A percentile compares a stretch with the other conserved stretches of the same genome.
These are phyloP conservation scores for Falco novaeseelandiae DNA, from an alignment of 2,797 vertebrate species.

Conservation along the genomic window DNA sequence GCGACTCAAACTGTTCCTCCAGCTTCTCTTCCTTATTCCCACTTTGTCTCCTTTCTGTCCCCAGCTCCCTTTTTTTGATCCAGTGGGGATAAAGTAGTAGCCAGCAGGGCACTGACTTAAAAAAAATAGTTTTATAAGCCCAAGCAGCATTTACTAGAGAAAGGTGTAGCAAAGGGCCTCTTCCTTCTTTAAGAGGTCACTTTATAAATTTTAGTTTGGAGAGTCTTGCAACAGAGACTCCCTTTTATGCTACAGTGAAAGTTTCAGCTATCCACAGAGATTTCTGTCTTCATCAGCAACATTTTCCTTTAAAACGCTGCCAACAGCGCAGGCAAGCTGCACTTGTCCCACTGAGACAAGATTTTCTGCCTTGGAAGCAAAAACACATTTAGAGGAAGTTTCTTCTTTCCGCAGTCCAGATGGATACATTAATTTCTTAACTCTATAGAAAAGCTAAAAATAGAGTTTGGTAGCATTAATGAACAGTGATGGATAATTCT, in stretches of 20 bases:
- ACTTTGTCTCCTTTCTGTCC: background rate
- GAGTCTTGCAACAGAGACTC: background rate
- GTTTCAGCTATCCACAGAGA: background rate
- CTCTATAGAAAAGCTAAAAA: conserved; percentile 15
- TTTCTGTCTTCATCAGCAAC: conserved; percentile 3
- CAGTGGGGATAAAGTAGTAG: background rate
- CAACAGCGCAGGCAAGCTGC: background rate
- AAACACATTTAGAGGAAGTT: background rate
- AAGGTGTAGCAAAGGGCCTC: background rate
- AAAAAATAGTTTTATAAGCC: background rate
- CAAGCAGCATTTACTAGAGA: background rate
- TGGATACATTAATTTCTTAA: background rate
- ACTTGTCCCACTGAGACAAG: background rate
- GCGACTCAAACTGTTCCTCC: background rate
- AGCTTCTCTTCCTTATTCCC: background rate
- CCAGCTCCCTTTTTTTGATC: background rate
- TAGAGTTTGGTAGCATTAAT: background rate
- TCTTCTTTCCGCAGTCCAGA: conserved; percentile 9
- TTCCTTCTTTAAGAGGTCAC: background rate
- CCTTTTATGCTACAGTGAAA: background rate
- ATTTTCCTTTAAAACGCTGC: conserved; percentile 26
- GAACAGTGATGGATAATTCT: background rate
- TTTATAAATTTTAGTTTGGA: background rate
- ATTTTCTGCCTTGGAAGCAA: conserved; percentile 34
- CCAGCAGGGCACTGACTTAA: background rate